Base-by-base conservation (phyloP, 1,140 invertebrate genomes). In the Pristionchus pacificus region DNA sequence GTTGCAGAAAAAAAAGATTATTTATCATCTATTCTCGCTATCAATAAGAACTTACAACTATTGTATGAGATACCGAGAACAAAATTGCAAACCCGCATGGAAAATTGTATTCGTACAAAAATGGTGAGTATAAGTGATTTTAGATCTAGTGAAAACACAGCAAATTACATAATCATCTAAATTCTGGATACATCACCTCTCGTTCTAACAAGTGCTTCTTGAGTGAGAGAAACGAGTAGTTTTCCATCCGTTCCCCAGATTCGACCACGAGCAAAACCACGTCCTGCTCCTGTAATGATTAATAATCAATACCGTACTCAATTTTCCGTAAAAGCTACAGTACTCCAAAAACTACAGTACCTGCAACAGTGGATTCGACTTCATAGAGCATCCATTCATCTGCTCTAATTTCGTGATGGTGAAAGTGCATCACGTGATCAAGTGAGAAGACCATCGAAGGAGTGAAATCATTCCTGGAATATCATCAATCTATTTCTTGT, bases 361-460 rank as follows among this genome's bases (percentile, higher is more conserved):
- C 60, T 2, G 72, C 72, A 14, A n/a, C 28, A 28, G 70, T 61
- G 29, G 62, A 67, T 31, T 62, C 59, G 6, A 64, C 68, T 49
- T 77, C 75, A 31, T 76, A 77, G 1, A 77, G 74, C 30, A 77
- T 61, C 75, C 75, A 77, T 14, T 30, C 29, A 24, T 27, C 25
- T 61, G 60, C 29, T 2, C 59, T 59, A 14, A 77, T 33, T 55
- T 72, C 62, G 32, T 38, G 1, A 19, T 60, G 28, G 29, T 77
- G 75, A 65, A 77, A 66, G 74, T 74, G 77, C 3, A 77, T 57
- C 31, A 58, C 62, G 59, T 77, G 75, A 57, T 77, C 75, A 1
- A 77, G 74, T 15, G 68, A 60, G 28, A 76, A 76, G 1, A 72
- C 57, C 74, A 77, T 70, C 15, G 68, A 57, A 24, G 67, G 30